Percentiles rank a stretch among this genome's conserved stretches.
These are phyloP conservation scores for Gadopsis marmoratus DNA, from an alignment of 2,797 vertebrate genomes.

Conservation along the genomic window DNA sequence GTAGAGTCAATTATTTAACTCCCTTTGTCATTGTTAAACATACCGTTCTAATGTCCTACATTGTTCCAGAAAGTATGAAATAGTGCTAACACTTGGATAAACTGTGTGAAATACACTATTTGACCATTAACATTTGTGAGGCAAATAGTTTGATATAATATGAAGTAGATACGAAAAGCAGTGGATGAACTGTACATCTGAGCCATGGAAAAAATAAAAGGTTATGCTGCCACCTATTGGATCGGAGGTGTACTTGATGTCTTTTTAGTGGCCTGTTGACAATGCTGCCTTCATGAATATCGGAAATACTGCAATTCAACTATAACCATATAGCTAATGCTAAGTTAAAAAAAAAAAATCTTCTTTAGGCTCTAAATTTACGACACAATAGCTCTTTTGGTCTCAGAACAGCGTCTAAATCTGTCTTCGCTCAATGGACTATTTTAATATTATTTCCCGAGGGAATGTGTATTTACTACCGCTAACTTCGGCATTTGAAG, in stretches of 20 bases:
- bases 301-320: not conserved
- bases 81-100: not conserved
- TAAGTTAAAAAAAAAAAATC: not conserved
- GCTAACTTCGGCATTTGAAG: slow-evolving; percentile 26
- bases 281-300: slow-evolving; percentile 34
- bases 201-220: not conserved
- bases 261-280: slow-evolving; percentile 46
- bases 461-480: not conserved
- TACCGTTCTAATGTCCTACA: not conserved
- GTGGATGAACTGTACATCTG: not conserved
- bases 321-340: not conserved
- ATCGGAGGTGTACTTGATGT: not conserved
- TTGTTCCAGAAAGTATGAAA: not conserved
- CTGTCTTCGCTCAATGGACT: rapidly evolving
- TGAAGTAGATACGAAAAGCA: not conserved
- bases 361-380: rapidly evolving
- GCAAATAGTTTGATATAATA: not conserved
- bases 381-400: rapidly evolving
- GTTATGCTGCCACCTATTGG: slow-evolving; percentile 66
- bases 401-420: rapidly evolving
- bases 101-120: not conserved
- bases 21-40: slow-evolving; percentile 26
- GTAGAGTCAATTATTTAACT: slow-evolving; percentile 30
- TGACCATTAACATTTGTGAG: not conserved
- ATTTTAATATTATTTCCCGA: rapidly evolving